Evolutionary conservation across 2,888 invertebrate species (phyloP), one percentile per base, ranked within the genome.

Genomic region (Thera britannica): DNA sequence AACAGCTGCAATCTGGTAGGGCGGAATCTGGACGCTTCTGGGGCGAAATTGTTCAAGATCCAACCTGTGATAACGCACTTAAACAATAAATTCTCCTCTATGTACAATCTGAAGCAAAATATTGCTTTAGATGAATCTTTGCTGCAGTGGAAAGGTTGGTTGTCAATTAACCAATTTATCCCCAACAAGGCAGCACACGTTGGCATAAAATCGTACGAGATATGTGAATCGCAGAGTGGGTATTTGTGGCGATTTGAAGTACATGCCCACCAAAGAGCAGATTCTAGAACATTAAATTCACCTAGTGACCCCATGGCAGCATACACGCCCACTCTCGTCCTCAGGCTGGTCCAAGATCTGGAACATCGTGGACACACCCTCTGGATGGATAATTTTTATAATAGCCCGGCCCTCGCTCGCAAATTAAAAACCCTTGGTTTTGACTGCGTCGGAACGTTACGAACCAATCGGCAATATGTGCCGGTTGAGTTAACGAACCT

Each of bases 121-220:
- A 58, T 68, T 7, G 58, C 68, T 1, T 44, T 68, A 0, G 68
- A 68, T 3, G 59, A 68, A 34, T 65, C 65, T 3, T 12, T 68
- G 3, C n/a, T 49, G 34, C 68, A 65, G 23, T 68, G 58, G 62
- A 68, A 62, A 38, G 65, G 68, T n/a, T 62, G 58, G 58, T 35
- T 65, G 41, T 34, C 56, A 3, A 69, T 69, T 9, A 68, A 58
- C 23, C 68, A 65, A 49, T 54, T 69, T 36, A 67, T 70, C 48
- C 64, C 58, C 36, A 65, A 67, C 64, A 69, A 65, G 62, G 58
- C 65, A 34, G 63, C 72, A 48, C 11, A 6, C 6, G 54, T 54
- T 1, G 63, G 49, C 0, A 41, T 63, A 2, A 63, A 63, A 34
- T 11, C 63, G 0, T 63, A 63, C 4, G 63, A 57, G 23, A 55